Percentiles rank a stretch among this genome's conserved stretches.
Evolutionary conservation across 1,140 invertebrate genomes (phyloP).

Genomic region (Hylaeus anthracinus): DNA sequence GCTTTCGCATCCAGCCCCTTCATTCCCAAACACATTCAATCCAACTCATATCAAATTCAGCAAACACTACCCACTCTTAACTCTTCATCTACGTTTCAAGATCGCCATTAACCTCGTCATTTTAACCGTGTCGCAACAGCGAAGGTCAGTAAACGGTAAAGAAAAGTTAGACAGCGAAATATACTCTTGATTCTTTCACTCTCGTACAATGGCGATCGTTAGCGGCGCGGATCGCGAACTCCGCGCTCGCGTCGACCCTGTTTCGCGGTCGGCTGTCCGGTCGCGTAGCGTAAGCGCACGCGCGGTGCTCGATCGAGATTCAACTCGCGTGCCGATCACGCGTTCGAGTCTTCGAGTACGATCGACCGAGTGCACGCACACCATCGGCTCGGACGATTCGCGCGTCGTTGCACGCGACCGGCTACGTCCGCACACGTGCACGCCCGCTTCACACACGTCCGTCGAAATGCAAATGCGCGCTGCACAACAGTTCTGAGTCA

Average conservation of each 20-base stretch:
- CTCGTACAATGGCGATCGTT: conserved; percentile 58
- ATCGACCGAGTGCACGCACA: conserved; percentile 49
- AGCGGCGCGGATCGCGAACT: conserved; percentile 42
- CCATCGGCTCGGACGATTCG: conserved; percentile 33
- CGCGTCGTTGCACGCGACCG: conserved; percentile 54
- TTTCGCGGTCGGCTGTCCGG: conserved; percentile 32
- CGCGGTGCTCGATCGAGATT: conserved; percentile 57
- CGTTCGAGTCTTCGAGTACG: conserved; percentile 43
- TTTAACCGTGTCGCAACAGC: too few species aligned
- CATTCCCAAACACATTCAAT: too few species aligned
- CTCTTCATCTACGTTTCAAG: too few species aligned
- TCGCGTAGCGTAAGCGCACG: conserved; percentile 45
- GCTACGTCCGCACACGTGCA: conserved; percentile 33
- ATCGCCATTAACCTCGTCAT: too few species aligned
- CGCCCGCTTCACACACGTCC: conserved; percentile 10
- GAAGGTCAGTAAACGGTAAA: too few species aligned
- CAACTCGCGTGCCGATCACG: conserved; percentile 59
- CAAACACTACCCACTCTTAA: too few species aligned
- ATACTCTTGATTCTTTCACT: conserved; percentile 54
- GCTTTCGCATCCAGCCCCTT: too few species aligned
- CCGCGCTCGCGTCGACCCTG: conserved; percentile 2
- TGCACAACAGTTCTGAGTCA: conserved; percentile 16
- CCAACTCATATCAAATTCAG: too few species aligned
- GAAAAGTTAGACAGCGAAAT: background rate
- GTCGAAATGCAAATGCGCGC: conserved; percentile 32